phyloP scores from a whole-genome alignment of 2,888 invertebrate species.

The Polyploca ridens region DNA sequence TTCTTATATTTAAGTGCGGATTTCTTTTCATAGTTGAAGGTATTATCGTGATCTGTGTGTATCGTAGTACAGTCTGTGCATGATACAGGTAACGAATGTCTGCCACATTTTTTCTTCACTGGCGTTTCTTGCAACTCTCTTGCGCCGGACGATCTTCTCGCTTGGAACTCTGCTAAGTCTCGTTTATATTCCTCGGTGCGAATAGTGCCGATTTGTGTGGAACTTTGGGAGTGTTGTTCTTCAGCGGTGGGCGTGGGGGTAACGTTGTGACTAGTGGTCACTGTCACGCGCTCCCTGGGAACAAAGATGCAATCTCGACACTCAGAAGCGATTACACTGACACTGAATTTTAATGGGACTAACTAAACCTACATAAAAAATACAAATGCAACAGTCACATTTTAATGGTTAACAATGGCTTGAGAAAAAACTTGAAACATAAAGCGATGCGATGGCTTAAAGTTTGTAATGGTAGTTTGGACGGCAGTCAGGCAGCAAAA shows the following conservation, averaged over 20 bases:
- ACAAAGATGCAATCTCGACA: constrained; percentile 24
- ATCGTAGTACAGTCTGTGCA: constrained; percentile 66
- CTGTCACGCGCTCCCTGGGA: constrained; percentile 75
- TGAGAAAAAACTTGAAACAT: constrained; percentile 40
- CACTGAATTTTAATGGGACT: constrained; percentile 15
- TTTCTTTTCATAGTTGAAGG: constrained; percentile 78
- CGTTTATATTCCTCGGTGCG: constrained; percentile 79
- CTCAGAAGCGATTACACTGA: constrained; percentile 6
- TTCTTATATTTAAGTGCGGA: constrained; percentile 72
- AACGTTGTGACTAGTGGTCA: constrained; percentile 62
- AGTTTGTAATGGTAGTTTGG: constrained; percentile 18
- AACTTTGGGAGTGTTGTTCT: constrained; percentile 36
- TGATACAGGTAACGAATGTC: constrained; percentile 72
- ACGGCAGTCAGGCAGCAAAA: constrained; percentile 44
- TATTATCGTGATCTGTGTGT: constrained; percentile 62
- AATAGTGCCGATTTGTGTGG: constrained; percentile 65
- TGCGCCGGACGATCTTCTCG: constrained; percentile 64
- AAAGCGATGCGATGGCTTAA: constrained; percentile 13
- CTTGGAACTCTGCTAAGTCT: constrained; percentile 79
- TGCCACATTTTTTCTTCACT: constrained; percentile 69
- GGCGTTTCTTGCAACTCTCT: constrained; percentile 62
- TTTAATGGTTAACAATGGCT: constrained; percentile 40
- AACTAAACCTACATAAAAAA: constrained; percentile 1
- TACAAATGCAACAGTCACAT: constrained; percentile 11
- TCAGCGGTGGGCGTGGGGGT: constrained; percentile 45